Conservation (phyloP, 2,113 vertebrate species). For the Calyptomena viridis region DNA sequence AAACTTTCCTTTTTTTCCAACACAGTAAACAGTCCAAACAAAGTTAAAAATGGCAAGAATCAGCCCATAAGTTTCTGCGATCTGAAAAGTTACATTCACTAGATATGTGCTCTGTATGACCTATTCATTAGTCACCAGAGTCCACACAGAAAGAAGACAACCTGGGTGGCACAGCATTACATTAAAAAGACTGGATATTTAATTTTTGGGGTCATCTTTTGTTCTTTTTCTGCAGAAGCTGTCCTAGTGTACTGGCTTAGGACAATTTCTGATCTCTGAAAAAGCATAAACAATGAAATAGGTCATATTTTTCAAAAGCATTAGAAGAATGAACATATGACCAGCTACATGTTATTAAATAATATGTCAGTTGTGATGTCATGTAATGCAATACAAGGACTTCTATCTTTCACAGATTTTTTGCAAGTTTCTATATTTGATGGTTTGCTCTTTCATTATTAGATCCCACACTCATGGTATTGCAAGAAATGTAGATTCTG, state of each 20-base stretch:
- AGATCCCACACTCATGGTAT: neutral
- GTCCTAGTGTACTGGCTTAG: neutral
- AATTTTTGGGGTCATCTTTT: neutral
- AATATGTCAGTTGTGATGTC: neutral
- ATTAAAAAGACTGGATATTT: neutral
- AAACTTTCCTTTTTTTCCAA: neutral
- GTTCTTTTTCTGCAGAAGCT: neutral
- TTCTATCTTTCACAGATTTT: neutral
- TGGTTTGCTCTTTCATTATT: neutral
- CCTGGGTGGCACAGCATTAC: neutral
- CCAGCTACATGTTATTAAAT: neutral
- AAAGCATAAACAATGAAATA: neutral
- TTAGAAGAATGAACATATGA: neutral
- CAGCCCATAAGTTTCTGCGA: neutral
- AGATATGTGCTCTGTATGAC: fast-evolving
- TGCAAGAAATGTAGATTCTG: fast-evolving
- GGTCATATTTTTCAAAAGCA: neutral
- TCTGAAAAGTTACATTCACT: neutral
- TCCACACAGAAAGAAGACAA: neutral
- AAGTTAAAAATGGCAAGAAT: neutral
- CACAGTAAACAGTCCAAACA: neutral
- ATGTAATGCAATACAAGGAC: neutral
- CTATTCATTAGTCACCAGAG: neutral
- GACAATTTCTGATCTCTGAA: neutral
- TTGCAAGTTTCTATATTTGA: neutral